These are phyloP conservation scores for Apis florea DNA, from an alignment of 1,140 invertebrate genomes.

Conservation along the genomic window DNA sequence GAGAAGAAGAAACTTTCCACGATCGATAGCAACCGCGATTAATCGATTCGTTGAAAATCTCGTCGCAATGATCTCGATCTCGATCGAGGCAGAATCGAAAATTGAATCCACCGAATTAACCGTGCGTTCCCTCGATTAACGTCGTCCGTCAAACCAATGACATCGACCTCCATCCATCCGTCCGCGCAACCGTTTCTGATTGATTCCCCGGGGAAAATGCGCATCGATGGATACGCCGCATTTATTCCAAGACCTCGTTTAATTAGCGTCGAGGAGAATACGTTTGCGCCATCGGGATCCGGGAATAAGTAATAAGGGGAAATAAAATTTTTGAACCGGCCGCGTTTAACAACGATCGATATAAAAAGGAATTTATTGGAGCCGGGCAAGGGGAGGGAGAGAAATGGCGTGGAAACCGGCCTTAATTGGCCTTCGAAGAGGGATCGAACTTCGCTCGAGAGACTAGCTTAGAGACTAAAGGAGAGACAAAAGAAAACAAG, in stretches of 20 bases:
- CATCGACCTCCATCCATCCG: slow-evolving; percentile 37
- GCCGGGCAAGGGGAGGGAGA: neutral
- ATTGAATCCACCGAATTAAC: slow-evolving; percentile 29
- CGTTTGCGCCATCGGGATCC: neutral
- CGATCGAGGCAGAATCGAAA: neutral
- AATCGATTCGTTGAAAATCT: neutral
- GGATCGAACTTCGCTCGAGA: neutral
- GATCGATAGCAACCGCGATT: neutral
- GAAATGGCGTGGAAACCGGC: neutral
- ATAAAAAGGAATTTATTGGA: slow-evolving; percentile 32
- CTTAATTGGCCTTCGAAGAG: slow-evolving; percentile 27
- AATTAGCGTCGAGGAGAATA: slow-evolving; percentile 63
- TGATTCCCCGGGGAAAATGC: slow-evolving; percentile 66
- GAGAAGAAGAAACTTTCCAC: no score
- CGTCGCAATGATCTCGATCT: neutral
- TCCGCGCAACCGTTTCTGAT: slow-evolving; percentile 65
- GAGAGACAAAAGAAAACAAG: neutral
- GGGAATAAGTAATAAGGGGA: slow-evolving; percentile 19
- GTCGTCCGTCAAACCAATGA: slow-evolving; percentile 31
- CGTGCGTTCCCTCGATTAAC: slow-evolving; percentile 20
- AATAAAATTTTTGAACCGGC: slow-evolving; percentile 27
- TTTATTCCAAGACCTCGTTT: slow-evolving; percentile 54
- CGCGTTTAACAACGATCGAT: neutral
- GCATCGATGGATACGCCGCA: slow-evolving; percentile 17
- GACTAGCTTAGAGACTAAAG: neutral